Percentiles rank a stretch among this genome's conserved stretches.
Evolutionary conservation across 2,113 vertebrate genomes (phyloP).

Genomic region (Emberiza fucata): DNA sequence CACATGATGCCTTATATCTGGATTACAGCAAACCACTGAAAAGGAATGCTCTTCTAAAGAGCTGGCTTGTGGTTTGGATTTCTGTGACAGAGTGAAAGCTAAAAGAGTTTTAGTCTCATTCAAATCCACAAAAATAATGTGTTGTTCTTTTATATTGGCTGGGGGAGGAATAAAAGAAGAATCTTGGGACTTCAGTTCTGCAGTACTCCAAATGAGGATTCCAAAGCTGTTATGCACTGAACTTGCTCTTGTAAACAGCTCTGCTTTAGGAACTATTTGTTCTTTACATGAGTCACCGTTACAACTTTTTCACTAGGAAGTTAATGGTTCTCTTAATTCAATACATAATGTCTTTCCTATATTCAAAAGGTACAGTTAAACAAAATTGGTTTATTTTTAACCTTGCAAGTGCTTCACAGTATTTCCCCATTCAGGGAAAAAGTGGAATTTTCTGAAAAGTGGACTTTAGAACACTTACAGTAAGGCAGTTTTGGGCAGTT

Average conservation of each 20-base stretch:
- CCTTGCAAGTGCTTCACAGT: not conserved
- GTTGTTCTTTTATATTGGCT: not conserved
- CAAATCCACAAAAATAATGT: not conserved
- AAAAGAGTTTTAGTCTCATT: not conserved
- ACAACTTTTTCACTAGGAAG: not conserved
- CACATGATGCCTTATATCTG: not conserved
- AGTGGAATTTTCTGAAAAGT: not conserved
- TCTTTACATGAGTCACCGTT: not conserved
- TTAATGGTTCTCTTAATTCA: not conserved
- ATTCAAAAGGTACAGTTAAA: not conserved
- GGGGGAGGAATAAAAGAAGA: not conserved
- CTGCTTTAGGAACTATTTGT: not conserved
- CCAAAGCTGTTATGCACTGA: not conserved
- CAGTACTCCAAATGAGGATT: not conserved
- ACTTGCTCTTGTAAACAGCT: not conserved
- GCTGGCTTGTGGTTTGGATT: not conserved
- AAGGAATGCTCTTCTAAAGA: not conserved
- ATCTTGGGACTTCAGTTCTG: not conserved
- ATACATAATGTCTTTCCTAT: not conserved
- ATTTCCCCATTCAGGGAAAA: not conserved
- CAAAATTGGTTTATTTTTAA: not conserved
- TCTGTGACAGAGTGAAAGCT: not conserved
- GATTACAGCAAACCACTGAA: not conserved
- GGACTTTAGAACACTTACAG: slow-evolving; percentile 12
- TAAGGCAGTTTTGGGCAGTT: not conserved